These are phyloP conservation scores for Strix aluco DNA, from an alignment of 2,113 vertebrate genomes.

Conservation along the genomic window DNA sequence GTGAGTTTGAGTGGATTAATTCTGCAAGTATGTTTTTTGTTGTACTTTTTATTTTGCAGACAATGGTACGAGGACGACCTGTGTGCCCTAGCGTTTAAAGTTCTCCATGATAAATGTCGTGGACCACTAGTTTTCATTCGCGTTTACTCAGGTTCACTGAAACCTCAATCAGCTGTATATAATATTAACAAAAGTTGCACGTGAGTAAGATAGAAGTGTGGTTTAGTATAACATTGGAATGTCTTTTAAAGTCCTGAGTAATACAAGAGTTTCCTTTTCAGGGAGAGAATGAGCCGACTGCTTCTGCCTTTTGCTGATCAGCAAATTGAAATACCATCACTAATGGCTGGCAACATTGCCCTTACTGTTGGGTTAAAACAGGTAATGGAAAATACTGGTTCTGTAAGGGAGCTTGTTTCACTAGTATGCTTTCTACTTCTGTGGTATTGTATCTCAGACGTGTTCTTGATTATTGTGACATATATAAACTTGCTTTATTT, in stretches of 20 bases:
- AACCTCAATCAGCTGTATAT: constrained; percentile 87
- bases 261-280: constrained; percentile 58
- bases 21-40: not conserved
- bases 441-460: rapidly evolving
- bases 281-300: constrained; percentile 94
- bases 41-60: constrained; percentile 70
- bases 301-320: constrained; percentile 96
- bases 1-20: not conserved
- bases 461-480: not conserved
- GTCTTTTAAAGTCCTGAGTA: not conserved
- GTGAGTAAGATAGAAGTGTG: constrained; percentile 72
- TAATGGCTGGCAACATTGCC: constrained; percentile 93
- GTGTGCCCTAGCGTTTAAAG: constrained; percentile 95
- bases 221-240: not conserved
- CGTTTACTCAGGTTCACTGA: constrained; percentile 92
- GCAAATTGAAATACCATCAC: constrained; percentile 89
- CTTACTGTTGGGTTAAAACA: constrained; percentile 94
- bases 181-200: constrained; percentile 91
- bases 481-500: not conserved
- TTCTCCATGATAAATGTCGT: constrained; percentile 93
- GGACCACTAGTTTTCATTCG: constrained; percentile 93
- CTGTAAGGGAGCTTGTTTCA: not conserved
- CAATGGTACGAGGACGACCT: constrained; percentile 90
- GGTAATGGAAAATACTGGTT: constrained; percentile 72
- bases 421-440: not conserved